phyloP scores from a whole-genome alignment of 2,113 vertebrate species.

The Callorhinus ursinus region DNA sequence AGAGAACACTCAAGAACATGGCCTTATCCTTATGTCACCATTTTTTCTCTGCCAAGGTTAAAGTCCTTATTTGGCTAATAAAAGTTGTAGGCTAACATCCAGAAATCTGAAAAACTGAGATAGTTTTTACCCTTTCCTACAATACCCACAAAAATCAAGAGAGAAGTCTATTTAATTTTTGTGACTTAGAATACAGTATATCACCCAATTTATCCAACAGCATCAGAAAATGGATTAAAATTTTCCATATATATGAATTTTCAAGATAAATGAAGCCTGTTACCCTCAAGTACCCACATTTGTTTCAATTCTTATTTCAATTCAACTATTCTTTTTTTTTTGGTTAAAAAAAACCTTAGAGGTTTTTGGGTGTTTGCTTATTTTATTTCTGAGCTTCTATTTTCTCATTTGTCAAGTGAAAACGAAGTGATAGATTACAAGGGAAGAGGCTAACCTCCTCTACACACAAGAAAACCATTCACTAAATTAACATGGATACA shows the following conservation, averaged over 20 bases:
- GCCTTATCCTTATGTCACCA: background rate
- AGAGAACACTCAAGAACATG: background rate
- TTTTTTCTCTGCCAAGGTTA: background rate
- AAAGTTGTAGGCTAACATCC: background rate
- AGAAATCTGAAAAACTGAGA: background rate
- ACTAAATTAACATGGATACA: background rate
- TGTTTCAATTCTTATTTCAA: background rate
- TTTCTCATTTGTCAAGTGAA: background rate
- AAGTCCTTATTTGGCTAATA: background rate
- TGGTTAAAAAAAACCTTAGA: background rate
- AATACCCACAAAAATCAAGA: background rate
- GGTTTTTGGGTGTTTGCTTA: background rate
- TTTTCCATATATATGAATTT: background rate
- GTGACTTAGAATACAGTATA: background rate
- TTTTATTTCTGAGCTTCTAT: background rate
- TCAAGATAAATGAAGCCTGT: background rate
- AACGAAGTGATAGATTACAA: background rate
- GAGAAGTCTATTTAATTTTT: constrained; percentile 13
- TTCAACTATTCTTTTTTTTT: background rate
- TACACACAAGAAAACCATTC: background rate
- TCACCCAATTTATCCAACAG: background rate
- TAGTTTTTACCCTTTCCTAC: background rate
- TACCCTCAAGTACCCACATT: background rate
- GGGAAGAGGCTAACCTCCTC: background rate
- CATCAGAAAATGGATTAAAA: background rate